phyloP scores from a whole-genome alignment of 23 tunicate genomes.

The Ascidia mentula region DNA sequence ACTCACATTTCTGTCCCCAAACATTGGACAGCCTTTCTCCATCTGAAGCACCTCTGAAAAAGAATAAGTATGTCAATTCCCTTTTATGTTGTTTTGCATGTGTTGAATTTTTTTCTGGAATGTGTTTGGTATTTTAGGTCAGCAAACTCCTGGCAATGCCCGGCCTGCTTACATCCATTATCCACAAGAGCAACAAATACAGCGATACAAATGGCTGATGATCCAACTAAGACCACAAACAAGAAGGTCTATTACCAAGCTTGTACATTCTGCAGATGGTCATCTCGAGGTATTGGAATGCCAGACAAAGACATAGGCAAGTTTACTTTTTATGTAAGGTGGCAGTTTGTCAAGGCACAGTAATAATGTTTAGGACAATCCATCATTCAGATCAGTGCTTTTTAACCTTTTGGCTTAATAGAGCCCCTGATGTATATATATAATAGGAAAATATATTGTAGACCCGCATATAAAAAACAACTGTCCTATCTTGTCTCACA shows the following conservation, averaged over 20 bases:
- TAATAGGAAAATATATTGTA: too few relatives aligned
- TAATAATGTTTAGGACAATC: too few relatives aligned
- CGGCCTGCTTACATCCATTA: constrained; percentile 56
- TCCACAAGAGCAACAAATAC: constrained; percentile 51
- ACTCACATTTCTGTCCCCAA: constrained; percentile 87
- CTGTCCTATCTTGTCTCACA: too few relatives aligned
- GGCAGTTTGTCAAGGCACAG: too few relatives aligned
- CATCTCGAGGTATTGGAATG: constrained; percentile 73
- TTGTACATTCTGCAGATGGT: constrained; percentile 81
- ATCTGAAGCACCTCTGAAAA: constrained; percentile 67
- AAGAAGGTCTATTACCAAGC: constrained; percentile 72
- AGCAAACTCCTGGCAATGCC: constrained; percentile 75
- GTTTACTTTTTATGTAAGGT: too few relatives aligned
- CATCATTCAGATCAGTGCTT: too few relatives aligned
- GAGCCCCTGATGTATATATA: too few relatives aligned
- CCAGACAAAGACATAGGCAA: constrained; percentile 59
- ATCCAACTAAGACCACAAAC: constrained; percentile 27
- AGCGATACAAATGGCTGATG: constrained; percentile 46
- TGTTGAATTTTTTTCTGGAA: neutral
- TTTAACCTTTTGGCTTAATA: too few relatives aligned
- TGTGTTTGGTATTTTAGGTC: constrained; percentile 23
- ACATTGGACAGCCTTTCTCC: constrained; percentile 64
- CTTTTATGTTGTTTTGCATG: neutral
- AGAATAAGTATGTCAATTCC: constrained; percentile 49
- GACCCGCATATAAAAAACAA: too few relatives aligned